Evolutionary conservation across 1,140 invertebrate species (phyloP).

Genomic region (Heliconius melpomene): DNA sequence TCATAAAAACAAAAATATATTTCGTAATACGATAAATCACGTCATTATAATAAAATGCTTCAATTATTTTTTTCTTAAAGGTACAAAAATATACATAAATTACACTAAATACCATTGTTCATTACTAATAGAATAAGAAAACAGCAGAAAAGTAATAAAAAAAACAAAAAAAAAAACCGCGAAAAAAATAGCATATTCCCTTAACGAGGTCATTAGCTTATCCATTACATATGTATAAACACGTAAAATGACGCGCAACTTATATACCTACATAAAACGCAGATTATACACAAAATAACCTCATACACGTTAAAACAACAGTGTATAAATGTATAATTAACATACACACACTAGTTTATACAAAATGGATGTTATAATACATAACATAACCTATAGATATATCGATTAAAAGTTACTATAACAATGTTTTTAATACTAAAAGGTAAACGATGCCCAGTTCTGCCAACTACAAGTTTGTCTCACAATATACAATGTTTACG

Average conservation of each 20-base stretch:
- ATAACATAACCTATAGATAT: conserved; percentile 47
- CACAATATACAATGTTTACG: background rate
- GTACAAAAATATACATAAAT: too few relatives aligned
- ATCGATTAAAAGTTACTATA: conserved; percentile 44
- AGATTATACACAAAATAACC: conserved; percentile 6
- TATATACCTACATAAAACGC: background rate
- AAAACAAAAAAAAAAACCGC: background rate
- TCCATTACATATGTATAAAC: conserved; percentile 6
- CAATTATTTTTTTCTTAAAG: too few relatives aligned
- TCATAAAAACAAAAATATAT: too few relatives aligned
- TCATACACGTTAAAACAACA: background rate
- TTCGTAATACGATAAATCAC: too few relatives aligned
- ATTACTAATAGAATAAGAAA: background rate
- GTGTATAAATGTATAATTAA: conserved; percentile 10
- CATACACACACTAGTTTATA: conserved; percentile 9
- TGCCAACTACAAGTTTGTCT: background rate
- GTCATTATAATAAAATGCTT: too few relatives aligned
- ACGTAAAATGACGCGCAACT: background rate
- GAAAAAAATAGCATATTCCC: background rate
- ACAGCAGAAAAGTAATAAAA: background rate
- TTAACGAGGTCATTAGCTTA: background rate
- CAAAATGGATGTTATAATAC: conserved; percentile 23
- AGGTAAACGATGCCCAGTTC: conserved; percentile 28
- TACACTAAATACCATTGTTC: too few relatives aligned
- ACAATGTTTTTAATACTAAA: conserved; percentile 41